Evolutionary conservation across 2,888 invertebrate species (phyloP), one percentile per base, ranked within the genome.

Genomic region (Rhagophthalmus giganteus): DNA sequence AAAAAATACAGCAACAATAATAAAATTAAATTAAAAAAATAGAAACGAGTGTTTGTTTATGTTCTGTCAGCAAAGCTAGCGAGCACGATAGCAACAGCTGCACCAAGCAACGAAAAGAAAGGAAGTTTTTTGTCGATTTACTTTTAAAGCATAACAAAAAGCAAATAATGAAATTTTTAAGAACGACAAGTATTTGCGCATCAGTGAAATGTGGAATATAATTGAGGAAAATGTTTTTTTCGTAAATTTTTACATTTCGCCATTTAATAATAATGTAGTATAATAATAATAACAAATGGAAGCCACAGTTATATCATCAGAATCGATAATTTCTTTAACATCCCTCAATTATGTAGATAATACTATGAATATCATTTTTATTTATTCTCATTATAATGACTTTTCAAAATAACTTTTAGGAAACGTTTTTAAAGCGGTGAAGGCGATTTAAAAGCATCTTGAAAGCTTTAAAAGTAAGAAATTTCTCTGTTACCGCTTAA

Each of bases 31-130:
- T 52, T 54, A 50, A 59, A 54, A 41, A 45, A 56, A 54, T 49
- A 56, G 44, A 60, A 56, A 60, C 52, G 55, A 64, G 62, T 67
- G 69, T 67, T 69, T 64, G 65, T 64, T 67, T 57, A 60, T 57
- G 59, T 62, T 62, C 66, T 68, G 68, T 70, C 68, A 68, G 71
- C 71, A 59, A 71, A 68, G 67, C 68, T 58, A 57, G 57, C 47
- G 61, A 64, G 69, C 67, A 59, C 60, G 56, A 61, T 65, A 61
- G 70, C 69, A 63, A 61, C 63, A 69, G 69, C 69, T 59, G 63
- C 65, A 54, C 54, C 54, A 62, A 63, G 63, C 63, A 46, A 54
- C 47, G 53, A 50, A 42, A 31, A 47, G 47, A 15, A 39, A 39
- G 13, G 35, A 16, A 31, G 39, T 10, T 16, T 24, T 38, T 31